Percentiles rank a stretch among this genome's conserved stretches.
Evolutionary conservation across 2,113 vertebrate genomes (phyloP).

Genomic region (Callopanchax toddi): DNA sequence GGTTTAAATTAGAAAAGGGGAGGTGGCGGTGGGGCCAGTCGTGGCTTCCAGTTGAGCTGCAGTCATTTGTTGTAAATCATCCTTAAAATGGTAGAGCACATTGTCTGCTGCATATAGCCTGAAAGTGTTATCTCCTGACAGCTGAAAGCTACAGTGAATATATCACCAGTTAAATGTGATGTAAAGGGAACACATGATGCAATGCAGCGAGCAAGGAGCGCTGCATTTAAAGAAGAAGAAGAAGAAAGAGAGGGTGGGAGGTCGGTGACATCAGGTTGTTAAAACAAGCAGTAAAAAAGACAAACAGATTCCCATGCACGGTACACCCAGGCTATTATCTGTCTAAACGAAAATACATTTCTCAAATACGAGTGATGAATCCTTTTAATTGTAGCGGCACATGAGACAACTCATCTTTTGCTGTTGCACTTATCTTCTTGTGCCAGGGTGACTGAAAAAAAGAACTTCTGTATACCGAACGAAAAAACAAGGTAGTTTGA

Average conservation of each 20-base stretch:
- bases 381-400: constrained; percentile 9
- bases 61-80: constrained; percentile 56
- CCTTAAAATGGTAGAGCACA: constrained; percentile 23
- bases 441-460: not conserved
- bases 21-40: not conserved
- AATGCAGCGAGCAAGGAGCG: constrained; percentile 16
- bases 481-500: too few relatives aligned
- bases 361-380: not conserved
- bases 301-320: constrained; percentile 1
- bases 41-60: constrained; percentile 34
- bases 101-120: constrained; percentile 36
- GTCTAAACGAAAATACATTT: constrained; percentile 2
- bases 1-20: constrained; percentile 26
- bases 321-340: constrained; percentile 15
- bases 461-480: too few relatives aligned
- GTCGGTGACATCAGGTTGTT: constrained; percentile 8
- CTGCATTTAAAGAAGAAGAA: constrained; percentile 24
- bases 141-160: constrained; percentile 44
- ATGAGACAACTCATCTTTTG: not conserved
- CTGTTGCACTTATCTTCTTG: not conserved
- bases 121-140: constrained; percentile 39
- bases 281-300: not conserved
- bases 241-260: constrained; percentile 13
- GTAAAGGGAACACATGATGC: constrained; percentile 34
- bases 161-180: constrained; percentile 42